Conservation (phyloP, 2,888 invertebrate genomes). For the Falcaria lacertinaria region DNA sequence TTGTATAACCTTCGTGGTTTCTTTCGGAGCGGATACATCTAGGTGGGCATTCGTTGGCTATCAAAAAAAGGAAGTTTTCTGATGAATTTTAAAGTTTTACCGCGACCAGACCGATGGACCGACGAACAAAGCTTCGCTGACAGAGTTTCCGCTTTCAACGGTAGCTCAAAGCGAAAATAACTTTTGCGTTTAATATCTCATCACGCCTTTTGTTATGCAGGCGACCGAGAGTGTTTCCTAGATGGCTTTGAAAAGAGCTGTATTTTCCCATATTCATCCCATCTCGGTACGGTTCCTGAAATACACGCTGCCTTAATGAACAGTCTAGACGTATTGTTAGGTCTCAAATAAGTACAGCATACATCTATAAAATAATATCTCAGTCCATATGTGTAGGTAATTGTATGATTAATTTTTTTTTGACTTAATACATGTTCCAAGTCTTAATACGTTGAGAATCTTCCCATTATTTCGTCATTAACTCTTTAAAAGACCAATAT, state of each 20-base stretch:
- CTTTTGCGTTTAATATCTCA: background rate
- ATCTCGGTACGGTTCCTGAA: background rate
- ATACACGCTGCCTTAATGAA: slow-evolving; percentile 32
- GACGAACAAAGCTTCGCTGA: slow-evolving; percentile 1
- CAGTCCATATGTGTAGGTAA: no score
- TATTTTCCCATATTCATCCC: background rate
- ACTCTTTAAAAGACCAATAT: no score
- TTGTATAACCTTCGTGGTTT: no score
- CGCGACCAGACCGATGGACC: background rate
- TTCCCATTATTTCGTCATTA: background rate
- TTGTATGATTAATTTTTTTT: no score
- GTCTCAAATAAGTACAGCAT: background rate
- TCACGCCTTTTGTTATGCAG: background rate
- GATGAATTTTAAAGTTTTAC: slow-evolving; percentile 1
- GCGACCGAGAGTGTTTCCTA: no score
- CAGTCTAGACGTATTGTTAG: slow-evolving; percentile 55
- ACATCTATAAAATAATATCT: no score
- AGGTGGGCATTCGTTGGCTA: no score
- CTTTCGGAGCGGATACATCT: no score
- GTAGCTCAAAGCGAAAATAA: background rate
- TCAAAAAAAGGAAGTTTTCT: background rate
- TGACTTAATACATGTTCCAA: no score
- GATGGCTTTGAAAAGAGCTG: background rate
- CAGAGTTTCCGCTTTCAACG: background rate
- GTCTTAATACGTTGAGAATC: no score